A percentile compares a stretch with the other conserved stretches of the same genome.
Conservation (phyloP, 2,888 invertebrate genomes). For the Carpatolechia fugitivella region DNA sequence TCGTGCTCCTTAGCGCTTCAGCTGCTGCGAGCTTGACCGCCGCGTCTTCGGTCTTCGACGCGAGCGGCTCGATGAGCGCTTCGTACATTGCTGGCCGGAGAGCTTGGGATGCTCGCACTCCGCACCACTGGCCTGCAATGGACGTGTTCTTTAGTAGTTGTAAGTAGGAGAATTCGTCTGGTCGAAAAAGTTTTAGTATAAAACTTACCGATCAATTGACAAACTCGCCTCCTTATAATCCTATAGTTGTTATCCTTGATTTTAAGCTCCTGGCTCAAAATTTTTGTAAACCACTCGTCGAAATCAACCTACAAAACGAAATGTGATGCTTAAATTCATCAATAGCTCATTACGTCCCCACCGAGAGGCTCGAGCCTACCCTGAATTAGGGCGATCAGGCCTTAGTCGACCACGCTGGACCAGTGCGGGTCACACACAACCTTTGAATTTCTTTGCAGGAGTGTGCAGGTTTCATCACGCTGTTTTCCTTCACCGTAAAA, state of each 20-base stretch:
- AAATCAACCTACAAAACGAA: slow-evolving; percentile 86
- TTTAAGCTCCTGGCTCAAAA: slow-evolving; percentile 89
- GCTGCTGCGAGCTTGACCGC: slow-evolving; percentile 93
- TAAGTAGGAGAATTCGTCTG: too few relatives aligned
- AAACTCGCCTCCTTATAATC: slow-evolving; percentile 90
- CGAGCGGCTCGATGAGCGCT: slow-evolving; percentile 85
- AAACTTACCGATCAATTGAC: slow-evolving; percentile 86
- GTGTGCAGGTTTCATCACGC: too few relatives aligned
- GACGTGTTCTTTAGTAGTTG: not conserved
- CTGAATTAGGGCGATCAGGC: too few relatives aligned
- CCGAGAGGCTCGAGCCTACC: too few relatives aligned
- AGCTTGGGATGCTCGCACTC: slow-evolving; percentile 89
- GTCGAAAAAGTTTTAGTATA: too few relatives aligned
- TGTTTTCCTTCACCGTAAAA: too few relatives aligned
- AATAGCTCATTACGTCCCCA: too few relatives aligned
- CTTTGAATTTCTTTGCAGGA: too few relatives aligned
- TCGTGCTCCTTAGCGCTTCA: slow-evolving; percentile 88
- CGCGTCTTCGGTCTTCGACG: slow-evolving; percentile 85
- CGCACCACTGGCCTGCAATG: slow-evolving; percentile 81
- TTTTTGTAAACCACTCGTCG: slow-evolving; percentile 93
- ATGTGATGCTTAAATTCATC: not conserved
- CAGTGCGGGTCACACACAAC: too few relatives aligned
- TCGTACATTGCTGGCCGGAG: slow-evolving; percentile 90
- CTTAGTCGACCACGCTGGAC: too few relatives aligned
- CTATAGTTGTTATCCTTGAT: slow-evolving; percentile 90